Evolutionary conservation across 1,140 invertebrate genomes (phyloP).

Genomic region (Piezodorus guildinii): DNA sequence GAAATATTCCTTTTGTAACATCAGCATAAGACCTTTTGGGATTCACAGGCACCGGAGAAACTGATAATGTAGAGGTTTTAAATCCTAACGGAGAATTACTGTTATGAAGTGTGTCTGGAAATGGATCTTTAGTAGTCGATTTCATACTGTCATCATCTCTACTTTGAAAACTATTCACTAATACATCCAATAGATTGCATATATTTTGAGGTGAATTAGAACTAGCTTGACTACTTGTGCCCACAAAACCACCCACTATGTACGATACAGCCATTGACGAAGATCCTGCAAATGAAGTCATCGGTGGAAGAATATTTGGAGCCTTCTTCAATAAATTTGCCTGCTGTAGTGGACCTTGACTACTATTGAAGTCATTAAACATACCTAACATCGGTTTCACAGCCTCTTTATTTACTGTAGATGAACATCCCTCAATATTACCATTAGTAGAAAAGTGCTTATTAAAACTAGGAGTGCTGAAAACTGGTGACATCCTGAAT

Average conservation of each 20-base stretch:
- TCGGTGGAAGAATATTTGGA: not conserved
- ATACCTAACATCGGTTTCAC: not conserved
- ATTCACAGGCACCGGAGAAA: no score
- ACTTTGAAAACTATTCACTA: not conserved
- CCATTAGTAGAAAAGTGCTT: not conserved
- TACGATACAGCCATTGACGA: not conserved
- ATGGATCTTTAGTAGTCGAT: not conserved
- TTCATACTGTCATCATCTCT: not conserved
- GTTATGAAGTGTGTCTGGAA: not conserved
- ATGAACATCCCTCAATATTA: not conserved
- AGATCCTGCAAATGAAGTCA: not conserved
- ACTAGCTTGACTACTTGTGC: not conserved
- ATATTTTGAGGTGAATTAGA: not conserved
- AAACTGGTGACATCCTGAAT: not conserved
- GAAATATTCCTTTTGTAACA: not conserved
- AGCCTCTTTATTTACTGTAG: not conserved
- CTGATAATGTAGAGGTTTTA: not conserved
- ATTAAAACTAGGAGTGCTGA: not conserved
- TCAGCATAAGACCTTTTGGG: constrained; percentile 5
- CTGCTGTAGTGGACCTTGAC: not conserved
- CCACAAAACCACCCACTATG: constrained; percentile 5
- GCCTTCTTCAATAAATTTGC: no score
- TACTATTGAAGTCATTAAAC: not conserved
- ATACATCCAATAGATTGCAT: not conserved
- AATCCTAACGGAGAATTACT: not conserved